A percentile compares a stretch with the other conserved stretches of the same genome.
Evolutionary conservation across 2,888 invertebrate genomes (phyloP).

Genomic region (Petrolisthes manimaculis): DNA sequence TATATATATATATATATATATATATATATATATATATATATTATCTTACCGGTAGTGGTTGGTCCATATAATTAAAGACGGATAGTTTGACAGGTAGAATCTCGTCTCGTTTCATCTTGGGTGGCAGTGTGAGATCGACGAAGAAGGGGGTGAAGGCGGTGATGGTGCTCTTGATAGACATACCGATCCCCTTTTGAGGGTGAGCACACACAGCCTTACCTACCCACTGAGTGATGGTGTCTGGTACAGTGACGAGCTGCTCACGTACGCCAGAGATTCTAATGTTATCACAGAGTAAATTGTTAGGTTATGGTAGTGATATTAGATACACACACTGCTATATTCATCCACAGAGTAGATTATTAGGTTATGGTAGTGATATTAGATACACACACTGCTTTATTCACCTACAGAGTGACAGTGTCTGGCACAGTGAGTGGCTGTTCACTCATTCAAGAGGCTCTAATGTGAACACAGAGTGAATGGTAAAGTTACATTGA

Average conservation of each 20-base stretch:
- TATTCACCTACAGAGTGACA: neutral
- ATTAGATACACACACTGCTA: neutral
- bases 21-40: no score
- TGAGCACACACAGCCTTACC: constrained; percentile 74
- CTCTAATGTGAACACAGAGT: no score
- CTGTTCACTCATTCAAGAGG: no score
- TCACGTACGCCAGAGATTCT: constrained; percentile 46
- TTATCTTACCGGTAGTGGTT: constrained; percentile 59
- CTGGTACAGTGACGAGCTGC: constrained; percentile 71
- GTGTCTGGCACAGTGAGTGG: neutral
- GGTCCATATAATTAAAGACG: constrained; percentile 64
- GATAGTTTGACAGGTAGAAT: constrained; percentile 64
- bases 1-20: no score
- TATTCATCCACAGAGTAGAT: neutral
- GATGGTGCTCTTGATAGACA: constrained; percentile 71
- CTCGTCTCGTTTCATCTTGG: constrained; percentile 65
- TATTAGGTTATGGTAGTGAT: neutral
- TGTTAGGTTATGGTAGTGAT: neutral
- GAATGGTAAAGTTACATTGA: no score
- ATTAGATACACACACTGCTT: neutral
- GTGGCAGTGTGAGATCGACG: constrained; percentile 64
- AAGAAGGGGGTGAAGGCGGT: constrained; percentile 76
- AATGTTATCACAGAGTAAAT: neutral
- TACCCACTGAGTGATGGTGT: constrained; percentile 77
- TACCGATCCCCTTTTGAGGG: constrained; percentile 72